Conservation (phyloP, 2,113 vertebrate genomes). For the Seriola aureovittata region DNA sequence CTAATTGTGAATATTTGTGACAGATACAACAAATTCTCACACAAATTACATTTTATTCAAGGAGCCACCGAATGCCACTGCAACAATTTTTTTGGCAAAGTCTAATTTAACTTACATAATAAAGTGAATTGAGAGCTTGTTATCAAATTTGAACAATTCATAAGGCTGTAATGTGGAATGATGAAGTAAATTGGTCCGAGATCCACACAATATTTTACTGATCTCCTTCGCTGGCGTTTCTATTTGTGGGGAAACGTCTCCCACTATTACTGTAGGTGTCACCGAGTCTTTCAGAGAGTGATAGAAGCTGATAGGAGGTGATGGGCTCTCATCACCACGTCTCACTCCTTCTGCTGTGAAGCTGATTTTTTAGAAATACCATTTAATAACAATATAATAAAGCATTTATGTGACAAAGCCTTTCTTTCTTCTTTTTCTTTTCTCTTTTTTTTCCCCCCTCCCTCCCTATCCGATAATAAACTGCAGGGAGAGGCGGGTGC, state of each 20-base stretch:
- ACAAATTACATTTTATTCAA: conserved; percentile 98
- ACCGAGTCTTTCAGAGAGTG: conserved; percentile 79
- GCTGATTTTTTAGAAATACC: conserved; percentile 9
- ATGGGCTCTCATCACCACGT: conserved; percentile 35
- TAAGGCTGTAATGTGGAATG: conserved; percentile 97
- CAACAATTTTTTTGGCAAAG: conserved; percentile 90
- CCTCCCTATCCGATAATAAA: conserved; percentile 40
- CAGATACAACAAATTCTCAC: conserved; percentile 99
- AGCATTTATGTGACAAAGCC: conserved; percentile 29
- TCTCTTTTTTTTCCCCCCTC: conserved; percentile 16
- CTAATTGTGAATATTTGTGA: conserved; percentile 99
- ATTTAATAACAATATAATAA: conserved; percentile 56
- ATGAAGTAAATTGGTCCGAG: conserved; percentile 98
- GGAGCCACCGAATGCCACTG: conserved; percentile 93
- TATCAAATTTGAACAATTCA: conserved; percentile 99
- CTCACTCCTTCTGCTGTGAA: background rate
- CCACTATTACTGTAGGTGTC: conserved; percentile 86
- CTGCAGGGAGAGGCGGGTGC: conserved; percentile 71
- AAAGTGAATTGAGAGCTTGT: conserved; percentile 99
- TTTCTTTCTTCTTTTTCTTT: conserved; percentile 18
- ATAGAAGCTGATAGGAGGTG: conserved; percentile 82
- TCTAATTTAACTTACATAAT: conserved; percentile 98
- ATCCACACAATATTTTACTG: conserved; percentile 95
- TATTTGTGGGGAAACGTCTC: conserved; percentile 86
- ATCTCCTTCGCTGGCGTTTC: conserved; percentile 89